Conservation (phyloP, 2,888 invertebrate species). For the Lysandra bellargus region DNA sequence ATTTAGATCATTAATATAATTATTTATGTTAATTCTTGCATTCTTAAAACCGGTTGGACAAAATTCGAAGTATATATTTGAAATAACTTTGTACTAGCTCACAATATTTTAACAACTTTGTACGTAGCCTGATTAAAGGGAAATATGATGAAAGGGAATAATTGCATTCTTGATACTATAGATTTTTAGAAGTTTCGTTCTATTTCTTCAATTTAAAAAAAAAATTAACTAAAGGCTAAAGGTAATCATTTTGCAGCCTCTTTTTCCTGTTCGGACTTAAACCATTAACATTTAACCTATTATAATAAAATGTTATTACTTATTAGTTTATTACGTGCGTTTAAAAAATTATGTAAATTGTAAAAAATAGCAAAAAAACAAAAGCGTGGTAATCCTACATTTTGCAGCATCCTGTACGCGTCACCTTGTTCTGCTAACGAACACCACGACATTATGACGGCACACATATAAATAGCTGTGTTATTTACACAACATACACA, state of each 20-base stretch:
- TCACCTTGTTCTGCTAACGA: conserved; percentile 25
- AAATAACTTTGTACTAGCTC: neutral
- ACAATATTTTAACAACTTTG: neutral
- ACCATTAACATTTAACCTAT: too few relatives aligned
- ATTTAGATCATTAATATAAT: neutral
- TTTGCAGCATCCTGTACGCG: neutral
- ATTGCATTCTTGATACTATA: too few relatives aligned
- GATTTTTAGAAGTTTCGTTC: too few relatives aligned
- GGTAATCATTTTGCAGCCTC: too few relatives aligned
- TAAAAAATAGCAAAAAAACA: neutral
- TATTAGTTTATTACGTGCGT: neutral
- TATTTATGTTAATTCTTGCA: neutral
- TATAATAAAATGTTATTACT: too few relatives aligned
- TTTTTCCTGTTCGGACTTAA: too few relatives aligned
- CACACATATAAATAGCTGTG: conserved; percentile 22
- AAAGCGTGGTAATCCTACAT: neutral
- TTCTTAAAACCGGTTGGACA: neutral
- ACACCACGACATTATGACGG: conserved; percentile 25
- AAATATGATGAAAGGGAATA: too few relatives aligned
- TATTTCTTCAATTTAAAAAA: too few relatives aligned
- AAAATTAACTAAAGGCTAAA: too few relatives aligned
- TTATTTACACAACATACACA: conserved; percentile 25
- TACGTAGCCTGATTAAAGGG: too few relatives aligned
- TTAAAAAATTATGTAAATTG: too few relatives aligned
- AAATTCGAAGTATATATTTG: neutral